These are phyloP conservation scores for Lasioglossum albipes DNA, from an alignment of 1,140 invertebrate species.

Conservation along the genomic window DNA sequence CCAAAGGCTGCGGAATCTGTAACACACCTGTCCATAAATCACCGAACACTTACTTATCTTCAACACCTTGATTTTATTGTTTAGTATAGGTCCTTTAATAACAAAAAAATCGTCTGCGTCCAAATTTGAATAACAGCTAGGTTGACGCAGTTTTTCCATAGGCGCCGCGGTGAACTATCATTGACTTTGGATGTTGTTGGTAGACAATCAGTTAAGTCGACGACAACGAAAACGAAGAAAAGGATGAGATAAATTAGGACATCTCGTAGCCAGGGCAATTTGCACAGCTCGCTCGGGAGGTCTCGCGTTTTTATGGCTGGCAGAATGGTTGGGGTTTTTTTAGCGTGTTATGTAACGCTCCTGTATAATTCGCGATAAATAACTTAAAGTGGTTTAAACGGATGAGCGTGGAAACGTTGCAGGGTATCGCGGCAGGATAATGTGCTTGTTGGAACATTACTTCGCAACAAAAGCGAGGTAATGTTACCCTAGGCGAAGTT, in stretches of 20 bases:
- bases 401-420: neutral
- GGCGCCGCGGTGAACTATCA: no score
- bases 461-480: no score
- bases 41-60: no score
- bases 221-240: slow-evolving; percentile 7
- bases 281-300: slow-evolving; percentile 1
- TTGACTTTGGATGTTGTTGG: no score
- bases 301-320: slow-evolving; percentile 12
- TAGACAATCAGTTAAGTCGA: neutral
- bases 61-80: no score
- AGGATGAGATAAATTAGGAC: slow-evolving; percentile 38
- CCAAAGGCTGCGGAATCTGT: no score
- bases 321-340: neutral
- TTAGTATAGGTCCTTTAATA: no score
- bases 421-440: neutral
- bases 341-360: neutral
- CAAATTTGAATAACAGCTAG: no score
- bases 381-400: neutral
- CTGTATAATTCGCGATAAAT: slow-evolving; percentile 17
- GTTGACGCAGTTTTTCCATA: no score
- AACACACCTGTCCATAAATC: no score
- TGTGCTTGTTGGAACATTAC: neutral
- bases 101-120: no score
- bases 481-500: no score
- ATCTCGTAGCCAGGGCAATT: slow-evolving; percentile 38